These are phyloP conservation scores for Rhamnusium bicolor DNA, from an alignment of 2,888 invertebrate species.

Conservation along the genomic window DNA sequence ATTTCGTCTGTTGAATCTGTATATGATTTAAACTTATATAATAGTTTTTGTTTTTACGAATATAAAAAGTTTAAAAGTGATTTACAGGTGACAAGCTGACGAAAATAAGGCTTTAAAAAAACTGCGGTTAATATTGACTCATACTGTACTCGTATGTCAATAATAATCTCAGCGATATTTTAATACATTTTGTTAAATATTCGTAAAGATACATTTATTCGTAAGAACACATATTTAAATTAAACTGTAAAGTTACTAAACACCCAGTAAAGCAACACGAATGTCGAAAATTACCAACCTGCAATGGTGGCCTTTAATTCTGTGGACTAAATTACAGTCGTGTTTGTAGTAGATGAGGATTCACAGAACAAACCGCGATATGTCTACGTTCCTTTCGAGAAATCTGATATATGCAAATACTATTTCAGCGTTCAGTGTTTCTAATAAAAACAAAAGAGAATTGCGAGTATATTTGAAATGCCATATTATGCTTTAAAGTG, in stretches of 20 bases:
- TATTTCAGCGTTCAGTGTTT: constrained; percentile 5
- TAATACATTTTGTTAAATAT: too few species aligned
- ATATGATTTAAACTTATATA: too few species aligned
- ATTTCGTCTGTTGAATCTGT: too few species aligned
- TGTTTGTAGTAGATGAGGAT: constrained; percentile 19
- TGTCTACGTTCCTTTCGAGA: constrained; percentile 18
- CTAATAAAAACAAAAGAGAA: constrained; percentile 6
- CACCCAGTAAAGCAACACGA: neutral
- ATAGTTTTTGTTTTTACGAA: too few species aligned
- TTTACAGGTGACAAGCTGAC: too few species aligned
- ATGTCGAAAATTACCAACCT: neutral
- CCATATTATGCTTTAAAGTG: neutral
- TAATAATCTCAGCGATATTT: too few species aligned
- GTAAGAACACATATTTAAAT: neutral
- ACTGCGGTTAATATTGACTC: too few species aligned
- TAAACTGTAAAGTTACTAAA: neutral
- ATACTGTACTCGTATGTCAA: too few species aligned
- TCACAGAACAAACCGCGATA: constrained; percentile 15
- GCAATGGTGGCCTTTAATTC: constrained; percentile 1
- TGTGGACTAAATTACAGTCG: constrained; percentile 6
- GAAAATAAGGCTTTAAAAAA: too few species aligned
- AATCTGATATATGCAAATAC: constrained; percentile 29
- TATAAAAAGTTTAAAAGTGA: too few species aligned
- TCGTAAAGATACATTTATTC: too few species aligned
- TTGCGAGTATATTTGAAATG: neutral